Conservation (phyloP, 2,888 invertebrate genomes). For the Teleogryllus oceanicus region DNA sequence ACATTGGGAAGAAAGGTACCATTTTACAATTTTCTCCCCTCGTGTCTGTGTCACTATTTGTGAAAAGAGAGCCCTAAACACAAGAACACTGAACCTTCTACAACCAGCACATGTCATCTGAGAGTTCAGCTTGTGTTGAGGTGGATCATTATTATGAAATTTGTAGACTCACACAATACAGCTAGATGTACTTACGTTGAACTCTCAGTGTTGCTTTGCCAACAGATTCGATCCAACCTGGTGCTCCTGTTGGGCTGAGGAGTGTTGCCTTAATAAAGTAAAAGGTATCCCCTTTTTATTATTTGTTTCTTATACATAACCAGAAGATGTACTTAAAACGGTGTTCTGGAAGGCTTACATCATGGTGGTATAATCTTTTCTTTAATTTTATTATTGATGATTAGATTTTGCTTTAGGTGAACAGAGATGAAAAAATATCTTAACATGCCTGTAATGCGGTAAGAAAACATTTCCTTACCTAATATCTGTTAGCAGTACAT, state of each 20-base stretch:
- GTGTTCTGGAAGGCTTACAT: not conserved
- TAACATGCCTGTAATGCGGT: slow-evolving; percentile 26
- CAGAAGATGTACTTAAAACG: slow-evolving; percentile 21
- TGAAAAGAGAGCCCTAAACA: not conserved
- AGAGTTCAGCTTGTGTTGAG: slow-evolving; percentile 18
- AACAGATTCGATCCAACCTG: slow-evolving; percentile 23
- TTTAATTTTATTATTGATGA: slow-evolving; percentile 22
- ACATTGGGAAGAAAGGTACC: slow-evolving; percentile 25
- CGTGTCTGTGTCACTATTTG: slow-evolving; percentile 28
- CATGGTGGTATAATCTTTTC: slow-evolving; percentile 26
- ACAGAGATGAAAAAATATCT: slow-evolving; percentile 22
- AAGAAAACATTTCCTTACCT: slow-evolving; percentile 28
- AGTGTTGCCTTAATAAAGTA: slow-evolving; percentile 24
- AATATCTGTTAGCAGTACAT: slow-evolving; percentile 24
- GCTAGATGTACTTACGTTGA: slow-evolving; percentile 26
- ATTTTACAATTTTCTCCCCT: slow-evolving; percentile 28
- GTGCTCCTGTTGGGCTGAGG: slow-evolving; percentile 21
- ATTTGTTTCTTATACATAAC: slow-evolving; percentile 22
- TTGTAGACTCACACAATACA: slow-evolving; percentile 18
- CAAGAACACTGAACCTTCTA: not conserved
- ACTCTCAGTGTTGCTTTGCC: slow-evolving; percentile 29
- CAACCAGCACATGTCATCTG: slow-evolving; percentile 24
- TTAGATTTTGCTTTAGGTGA: slow-evolving; percentile 19
- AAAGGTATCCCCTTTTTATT: slow-evolving; percentile 27
- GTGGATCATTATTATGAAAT: not conserved